These are phyloP conservation scores for Piscicola geometra DNA, from an alignment of 2,888 invertebrate species.

Conservation along the genomic window DNA sequence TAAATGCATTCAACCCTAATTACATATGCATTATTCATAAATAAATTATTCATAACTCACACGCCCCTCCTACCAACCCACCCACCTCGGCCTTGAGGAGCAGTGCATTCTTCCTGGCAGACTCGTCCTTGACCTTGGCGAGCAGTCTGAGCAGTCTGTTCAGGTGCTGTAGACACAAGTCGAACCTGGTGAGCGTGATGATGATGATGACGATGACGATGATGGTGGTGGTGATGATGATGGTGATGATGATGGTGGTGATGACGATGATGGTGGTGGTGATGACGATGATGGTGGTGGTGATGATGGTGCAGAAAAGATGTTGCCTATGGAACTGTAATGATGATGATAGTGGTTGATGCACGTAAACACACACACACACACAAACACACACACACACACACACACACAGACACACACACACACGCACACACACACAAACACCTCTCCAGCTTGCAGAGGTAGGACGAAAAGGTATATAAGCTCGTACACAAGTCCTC, in stretches of 20 bases:
- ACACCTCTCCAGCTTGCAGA: neutral
- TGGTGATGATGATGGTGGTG: slow-evolving; percentile 9
- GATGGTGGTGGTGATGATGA: slow-evolving; percentile 13
- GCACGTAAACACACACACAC: slow-evolving; percentile 4
- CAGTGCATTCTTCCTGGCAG: neutral
- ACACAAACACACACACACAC: neutral
- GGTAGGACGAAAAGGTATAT: neutral
- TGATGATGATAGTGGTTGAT: too few relatives aligned
- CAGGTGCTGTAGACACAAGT: neutral
- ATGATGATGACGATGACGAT: slow-evolving; percentile 15
- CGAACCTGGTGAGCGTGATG: neutral
- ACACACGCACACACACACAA: neutral
- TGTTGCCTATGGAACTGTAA: too few relatives aligned
- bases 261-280: neutral
- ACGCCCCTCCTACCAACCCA: too few relatives aligned
- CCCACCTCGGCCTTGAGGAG: slow-evolving; percentile 9
- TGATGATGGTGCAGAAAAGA: too few relatives aligned
- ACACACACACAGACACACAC: slow-evolving; percentile 1
- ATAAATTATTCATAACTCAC: too few relatives aligned
- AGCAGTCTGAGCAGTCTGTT: neutral
- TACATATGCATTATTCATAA: too few relatives aligned
- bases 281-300: too few relatives aligned
- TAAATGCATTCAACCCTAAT: too few relatives aligned
- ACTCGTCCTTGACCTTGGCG: neutral
- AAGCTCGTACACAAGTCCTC: slow-evolving; percentile 20